phyloP scores from a whole-genome alignment of 2,113 vertebrate species.

The Phylloscopus whistleri region DNA sequence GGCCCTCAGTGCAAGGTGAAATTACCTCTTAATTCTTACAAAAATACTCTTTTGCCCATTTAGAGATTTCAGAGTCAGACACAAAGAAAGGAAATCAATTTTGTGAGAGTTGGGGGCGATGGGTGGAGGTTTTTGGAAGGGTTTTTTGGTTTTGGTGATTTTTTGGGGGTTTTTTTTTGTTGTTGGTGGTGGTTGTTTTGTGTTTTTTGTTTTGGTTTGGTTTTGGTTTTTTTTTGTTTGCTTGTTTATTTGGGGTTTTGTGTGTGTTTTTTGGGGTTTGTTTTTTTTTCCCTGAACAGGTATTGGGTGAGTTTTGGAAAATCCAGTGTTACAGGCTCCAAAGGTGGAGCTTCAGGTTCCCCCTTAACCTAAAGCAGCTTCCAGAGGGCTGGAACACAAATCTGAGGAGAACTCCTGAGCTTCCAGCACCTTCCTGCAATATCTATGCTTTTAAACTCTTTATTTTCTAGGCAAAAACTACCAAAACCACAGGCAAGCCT shows the following conservation, averaged over 20 bases:
- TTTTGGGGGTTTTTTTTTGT: too few relatives aligned
- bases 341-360: background rate
- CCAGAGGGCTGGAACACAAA: background rate
- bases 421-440: background rate
- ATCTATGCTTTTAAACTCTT: background rate
- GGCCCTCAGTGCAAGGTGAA: background rate
- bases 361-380: background rate
- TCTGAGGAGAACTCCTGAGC: background rate
- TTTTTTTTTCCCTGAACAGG: background rate
- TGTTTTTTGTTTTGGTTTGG: too few relatives aligned
- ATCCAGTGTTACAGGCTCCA: accelerated
- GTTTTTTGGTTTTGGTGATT: too few relatives aligned
- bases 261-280: too few relatives aligned
- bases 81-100: background rate
- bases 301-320: background rate
- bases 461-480: constrained; percentile 33
- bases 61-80: too few relatives aligned
- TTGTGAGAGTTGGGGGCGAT: accelerated
- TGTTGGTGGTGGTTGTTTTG: too few relatives aligned
- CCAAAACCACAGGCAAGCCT: background rate
- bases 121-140: background rate
- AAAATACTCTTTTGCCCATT: background rate
- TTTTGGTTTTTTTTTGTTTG: too few relatives aligned
- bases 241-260: too few relatives aligned
- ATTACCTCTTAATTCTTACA: background rate